phyloP scores from a whole-genome alignment of 2,797 vertebrate species.

The Hemitrygon akajei region DNA sequence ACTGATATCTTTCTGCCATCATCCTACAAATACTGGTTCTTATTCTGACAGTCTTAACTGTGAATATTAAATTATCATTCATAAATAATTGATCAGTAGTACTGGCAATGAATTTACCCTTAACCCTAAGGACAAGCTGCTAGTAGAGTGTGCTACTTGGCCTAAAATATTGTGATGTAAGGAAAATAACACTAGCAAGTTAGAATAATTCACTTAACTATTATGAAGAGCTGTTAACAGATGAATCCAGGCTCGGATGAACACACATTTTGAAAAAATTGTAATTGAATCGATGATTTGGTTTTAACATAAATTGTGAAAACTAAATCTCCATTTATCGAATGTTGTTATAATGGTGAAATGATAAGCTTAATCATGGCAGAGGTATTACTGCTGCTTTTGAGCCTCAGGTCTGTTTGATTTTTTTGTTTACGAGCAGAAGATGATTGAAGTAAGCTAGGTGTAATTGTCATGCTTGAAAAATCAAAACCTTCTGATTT shows the following conservation, averaged over 20 bases:
- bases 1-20: background rate
- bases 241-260: background rate
- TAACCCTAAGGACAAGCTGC: background rate
- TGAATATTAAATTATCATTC: background rate
- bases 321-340: background rate
- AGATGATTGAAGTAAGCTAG: background rate
- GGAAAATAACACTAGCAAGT: slow-evolving; percentile 6
- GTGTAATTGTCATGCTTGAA: background rate
- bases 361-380: background rate
- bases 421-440: background rate
- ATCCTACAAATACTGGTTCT: background rate
- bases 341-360: background rate
- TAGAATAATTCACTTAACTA: background rate
- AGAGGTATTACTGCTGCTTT: background rate
- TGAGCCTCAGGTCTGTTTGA: too few species aligned
- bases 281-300: background rate
- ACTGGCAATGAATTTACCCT: background rate
- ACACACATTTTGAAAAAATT: background rate
- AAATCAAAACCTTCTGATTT: too few species aligned
- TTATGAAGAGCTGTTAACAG: background rate
- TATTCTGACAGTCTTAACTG: background rate
- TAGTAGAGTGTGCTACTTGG: background rate
- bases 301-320: background rate
- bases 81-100: background rate
- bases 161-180: background rate